Evolutionary conservation across 2,113 vertebrate genomes (phyloP).

Genomic region (Indicator indicator): DNA sequence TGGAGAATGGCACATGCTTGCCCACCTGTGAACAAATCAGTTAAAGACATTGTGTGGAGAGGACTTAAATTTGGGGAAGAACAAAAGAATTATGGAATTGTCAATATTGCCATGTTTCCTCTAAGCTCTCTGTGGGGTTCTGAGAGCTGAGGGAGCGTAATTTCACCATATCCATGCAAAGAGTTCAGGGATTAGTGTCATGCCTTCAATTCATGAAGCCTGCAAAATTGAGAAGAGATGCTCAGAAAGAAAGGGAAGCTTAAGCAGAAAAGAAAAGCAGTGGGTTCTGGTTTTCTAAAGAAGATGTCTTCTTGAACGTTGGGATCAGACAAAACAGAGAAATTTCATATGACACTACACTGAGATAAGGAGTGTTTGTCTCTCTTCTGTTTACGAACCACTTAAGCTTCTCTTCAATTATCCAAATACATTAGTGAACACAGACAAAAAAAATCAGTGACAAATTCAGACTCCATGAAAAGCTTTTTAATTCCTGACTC

Average conservation of each 20-base stretch:
- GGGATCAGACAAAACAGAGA: slow-evolving; percentile 18
- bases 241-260: not conserved
- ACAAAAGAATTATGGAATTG: not conserved
- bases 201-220: not conserved
- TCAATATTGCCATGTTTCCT: not conserved
- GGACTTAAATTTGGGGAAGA: not conserved
- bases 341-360: not conserved
- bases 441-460: slow-evolving; percentile 18
- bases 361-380: not conserved
- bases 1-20: not conserved
- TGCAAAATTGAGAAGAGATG: not conserved
- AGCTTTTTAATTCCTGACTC: not conserved
- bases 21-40: not conserved
- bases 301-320: not conserved
- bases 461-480: slow-evolving; percentile 19
- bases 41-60: not conserved
- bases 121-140: not conserved
- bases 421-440: not conserved
- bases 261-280: not conserved
- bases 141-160: not conserved
- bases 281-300: not conserved
- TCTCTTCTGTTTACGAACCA: not conserved
- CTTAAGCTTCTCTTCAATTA: slow-evolving; percentile 36
- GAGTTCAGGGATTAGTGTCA: not conserved
- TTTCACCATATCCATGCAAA: not conserved